These are phyloP conservation scores for Tupaia chinensis DNA, from an alignment of 2,113 vertebrate genomes.

Conservation along the genomic window DNA sequence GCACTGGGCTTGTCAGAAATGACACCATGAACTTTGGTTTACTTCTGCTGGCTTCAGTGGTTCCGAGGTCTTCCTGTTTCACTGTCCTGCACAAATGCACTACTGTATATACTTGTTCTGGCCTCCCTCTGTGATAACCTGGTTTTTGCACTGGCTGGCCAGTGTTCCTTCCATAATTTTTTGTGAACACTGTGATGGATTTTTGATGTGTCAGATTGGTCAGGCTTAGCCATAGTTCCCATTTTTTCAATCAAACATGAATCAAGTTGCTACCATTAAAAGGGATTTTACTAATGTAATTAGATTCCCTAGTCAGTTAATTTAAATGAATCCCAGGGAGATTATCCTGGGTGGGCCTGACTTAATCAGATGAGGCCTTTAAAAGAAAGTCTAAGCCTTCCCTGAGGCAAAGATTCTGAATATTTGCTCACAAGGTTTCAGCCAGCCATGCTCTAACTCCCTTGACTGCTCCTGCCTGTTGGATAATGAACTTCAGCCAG, in stretches of 20 bases:
- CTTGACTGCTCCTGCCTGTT: neutral
- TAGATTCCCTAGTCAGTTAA: neutral
- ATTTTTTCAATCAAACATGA: constrained; percentile 7
- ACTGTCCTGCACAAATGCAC: neutral
- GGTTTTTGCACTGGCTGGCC: neutral
- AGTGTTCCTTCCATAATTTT: neutral
- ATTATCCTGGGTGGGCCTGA: neutral
- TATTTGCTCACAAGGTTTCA: neutral
- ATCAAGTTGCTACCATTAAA: neutral
- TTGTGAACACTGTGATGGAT: neutral
- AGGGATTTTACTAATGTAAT: neutral
- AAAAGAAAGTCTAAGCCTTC: neutral
- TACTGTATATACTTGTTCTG: neutral
- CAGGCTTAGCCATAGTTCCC: neutral
- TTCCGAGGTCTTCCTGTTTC: neutral
- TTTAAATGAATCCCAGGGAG: neutral
- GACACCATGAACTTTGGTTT: neutral
- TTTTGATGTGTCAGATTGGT: neutral
- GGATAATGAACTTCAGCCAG: neutral
- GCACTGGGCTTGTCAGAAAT: neutral
- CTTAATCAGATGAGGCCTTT: neutral
- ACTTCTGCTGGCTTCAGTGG: neutral
- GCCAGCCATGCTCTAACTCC: neutral
- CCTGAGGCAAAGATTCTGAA: neutral
- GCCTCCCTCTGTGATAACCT: neutral